phyloP scores from a whole-genome alignment of 2,888 invertebrate genomes.

The Cryptus viduatorius region DNA sequence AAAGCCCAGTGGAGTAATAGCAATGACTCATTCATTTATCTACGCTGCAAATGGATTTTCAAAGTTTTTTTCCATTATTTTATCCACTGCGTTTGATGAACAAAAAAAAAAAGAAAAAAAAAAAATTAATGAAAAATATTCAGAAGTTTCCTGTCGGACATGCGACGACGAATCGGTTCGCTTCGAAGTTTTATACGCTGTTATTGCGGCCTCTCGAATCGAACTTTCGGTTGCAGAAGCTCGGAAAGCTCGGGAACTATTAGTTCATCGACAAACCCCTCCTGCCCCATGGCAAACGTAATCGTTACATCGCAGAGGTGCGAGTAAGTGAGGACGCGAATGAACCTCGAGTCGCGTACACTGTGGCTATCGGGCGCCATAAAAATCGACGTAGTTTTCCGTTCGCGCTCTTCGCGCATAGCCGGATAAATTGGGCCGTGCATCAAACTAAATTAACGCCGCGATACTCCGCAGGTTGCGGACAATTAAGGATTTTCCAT shows the following conservation, averaged over 20 bases:
- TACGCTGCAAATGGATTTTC: constrained; percentile 12
- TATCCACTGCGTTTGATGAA: constrained; percentile 11
- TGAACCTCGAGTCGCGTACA: constrained; percentile 52
- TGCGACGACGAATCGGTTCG: constrained; percentile 14
- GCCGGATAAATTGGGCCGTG: constrained; percentile 78
- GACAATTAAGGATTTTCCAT: constrained; percentile 83
- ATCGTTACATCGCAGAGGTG: constrained; percentile 41
- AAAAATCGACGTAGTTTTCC: constrained; percentile 72
- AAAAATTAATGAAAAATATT: constrained; percentile 34
- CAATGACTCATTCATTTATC: constrained; percentile 33
- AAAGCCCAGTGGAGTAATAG: constrained; percentile 42
- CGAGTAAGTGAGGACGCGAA: constrained; percentile 6
- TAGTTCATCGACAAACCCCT: constrained; percentile 67
- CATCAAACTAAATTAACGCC: constrained; percentile 80
- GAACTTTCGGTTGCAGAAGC: not conserved
- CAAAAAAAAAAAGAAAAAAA: constrained; percentile 18
- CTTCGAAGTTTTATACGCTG: constrained; percentile 43
- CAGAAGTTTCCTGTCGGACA: constrained; percentile 10
- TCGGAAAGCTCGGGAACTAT: constrained; percentile 34
- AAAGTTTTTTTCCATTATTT: constrained; percentile 18
- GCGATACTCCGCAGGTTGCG: constrained; percentile 72
- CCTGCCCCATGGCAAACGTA: constrained; percentile 46
- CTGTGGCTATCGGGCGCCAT: constrained; percentile 63
- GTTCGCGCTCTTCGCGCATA: constrained; percentile 17
- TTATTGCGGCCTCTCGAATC: constrained; percentile 42